These are phyloP conservation scores for Cosmorhoe ocellata DNA, from an alignment of 2,888 invertebrate species.

Conservation along the genomic window DNA sequence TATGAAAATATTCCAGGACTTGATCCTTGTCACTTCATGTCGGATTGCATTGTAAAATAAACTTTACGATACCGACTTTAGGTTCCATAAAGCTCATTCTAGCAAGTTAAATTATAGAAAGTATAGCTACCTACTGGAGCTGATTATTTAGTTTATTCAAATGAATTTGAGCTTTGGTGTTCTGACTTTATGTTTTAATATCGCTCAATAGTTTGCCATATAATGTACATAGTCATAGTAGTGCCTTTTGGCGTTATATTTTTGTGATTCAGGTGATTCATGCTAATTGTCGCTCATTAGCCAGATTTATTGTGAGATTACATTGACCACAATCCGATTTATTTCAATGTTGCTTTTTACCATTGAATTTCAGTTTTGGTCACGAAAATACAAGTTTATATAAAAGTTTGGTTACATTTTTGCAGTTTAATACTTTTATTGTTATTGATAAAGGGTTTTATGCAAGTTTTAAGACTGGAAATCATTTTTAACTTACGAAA, in stretches of 20 bases:
- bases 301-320: constrained; percentile 37
- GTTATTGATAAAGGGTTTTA: too few relatives aligned
- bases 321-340: constrained; percentile 28
- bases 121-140: neutral
- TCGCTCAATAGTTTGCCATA: neutral
- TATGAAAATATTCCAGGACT: constrained; percentile 28
- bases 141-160: neutral
- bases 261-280: constrained; percentile 30
- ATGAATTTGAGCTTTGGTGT: neutral
- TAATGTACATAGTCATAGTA: neutral
- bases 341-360: constrained; percentile 30
- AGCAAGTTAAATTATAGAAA: neutral
- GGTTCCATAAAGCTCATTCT: neutral
- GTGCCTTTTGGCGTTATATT: neutral
- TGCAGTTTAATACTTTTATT: too few relatives aligned
- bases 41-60: neutral
- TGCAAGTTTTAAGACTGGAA: too few relatives aligned
- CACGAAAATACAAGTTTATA: constrained; percentile 3
- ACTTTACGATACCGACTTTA: neutral
- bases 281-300: constrained; percentile 37
- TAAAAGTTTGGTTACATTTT: neutral
- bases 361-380: constrained; percentile 17
- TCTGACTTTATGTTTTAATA: neutral
- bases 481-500: too few relatives aligned
- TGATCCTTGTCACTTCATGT: neutral